Evolutionary conservation across 1,140 invertebrate species (phyloP).

Genomic region (Coenobita brevimanus): DNA sequence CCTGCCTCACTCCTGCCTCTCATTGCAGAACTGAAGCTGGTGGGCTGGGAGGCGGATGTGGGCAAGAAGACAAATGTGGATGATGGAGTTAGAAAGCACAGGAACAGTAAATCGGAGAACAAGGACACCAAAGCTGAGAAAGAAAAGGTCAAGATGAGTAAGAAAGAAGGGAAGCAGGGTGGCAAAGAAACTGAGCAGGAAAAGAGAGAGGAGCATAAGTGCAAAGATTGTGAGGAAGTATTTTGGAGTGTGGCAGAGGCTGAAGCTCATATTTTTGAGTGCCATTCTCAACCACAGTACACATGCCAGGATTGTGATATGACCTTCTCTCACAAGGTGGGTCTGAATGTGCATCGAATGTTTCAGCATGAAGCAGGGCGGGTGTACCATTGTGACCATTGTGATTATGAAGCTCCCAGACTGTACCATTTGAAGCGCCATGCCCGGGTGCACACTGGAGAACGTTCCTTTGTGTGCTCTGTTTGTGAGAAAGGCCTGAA

Average conservation of each 20-base stretch:
- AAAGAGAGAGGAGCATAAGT: neutral
- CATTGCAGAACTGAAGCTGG: slow-evolving; percentile 43
- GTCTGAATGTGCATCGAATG: slow-evolving; percentile 24
- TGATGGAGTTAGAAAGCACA: neutral
- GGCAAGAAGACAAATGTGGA: neutral
- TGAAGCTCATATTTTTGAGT: neutral
- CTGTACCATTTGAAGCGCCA: slow-evolving; percentile 55
- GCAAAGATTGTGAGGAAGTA: slow-evolving; percentile 2
- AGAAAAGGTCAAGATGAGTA: too few relatives aligned
- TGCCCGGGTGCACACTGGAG: slow-evolving; percentile 43
- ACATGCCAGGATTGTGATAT: slow-evolving; percentile 8
- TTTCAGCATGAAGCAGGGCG: slow-evolving; percentile 29
- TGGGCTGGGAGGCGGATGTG: slow-evolving; percentile 21
- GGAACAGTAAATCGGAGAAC: too few relatives aligned
- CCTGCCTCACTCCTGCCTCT: slow-evolving; percentile 44
- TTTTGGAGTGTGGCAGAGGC: neutral
- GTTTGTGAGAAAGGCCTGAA: slow-evolving; percentile 45
- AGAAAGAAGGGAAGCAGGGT: neutral
- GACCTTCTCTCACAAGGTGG: slow-evolving; percentile 23
- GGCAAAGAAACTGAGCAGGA: neutral
- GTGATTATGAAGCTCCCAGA: slow-evolving; percentile 54
- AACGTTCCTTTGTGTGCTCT: slow-evolving; percentile 18
- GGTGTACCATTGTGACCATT: slow-evolving; percentile 43
- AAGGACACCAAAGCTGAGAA: too few relatives aligned
- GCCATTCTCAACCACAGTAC: neutral